Conservation (phyloP, 2,888 invertebrate genomes). For the Cynaeus angustus region DNA sequence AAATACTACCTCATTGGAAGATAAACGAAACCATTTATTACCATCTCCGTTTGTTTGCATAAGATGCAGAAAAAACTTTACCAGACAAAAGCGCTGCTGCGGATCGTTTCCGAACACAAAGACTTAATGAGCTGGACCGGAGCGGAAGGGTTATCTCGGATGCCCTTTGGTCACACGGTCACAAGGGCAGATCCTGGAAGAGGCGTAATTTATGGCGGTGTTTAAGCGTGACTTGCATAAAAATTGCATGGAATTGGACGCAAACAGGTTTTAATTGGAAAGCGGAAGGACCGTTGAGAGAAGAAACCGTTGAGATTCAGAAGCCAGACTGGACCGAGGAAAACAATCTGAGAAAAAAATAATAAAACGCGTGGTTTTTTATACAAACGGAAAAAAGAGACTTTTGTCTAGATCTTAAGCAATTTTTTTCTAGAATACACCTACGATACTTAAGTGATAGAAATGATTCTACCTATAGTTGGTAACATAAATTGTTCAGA, state of each 20-base stretch:
- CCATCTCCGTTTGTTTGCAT: slow-evolving; percentile 40
- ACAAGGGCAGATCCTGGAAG: slow-evolving; percentile 62
- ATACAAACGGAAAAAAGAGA: too few species aligned
- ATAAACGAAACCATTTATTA: slow-evolving; percentile 48
- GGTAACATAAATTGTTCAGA: too few species aligned
- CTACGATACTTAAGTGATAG: too few species aligned
- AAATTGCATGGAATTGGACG: slow-evolving; percentile 56
- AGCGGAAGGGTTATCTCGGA: slow-evolving; percentile 55
- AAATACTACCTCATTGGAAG: slow-evolving; percentile 21
- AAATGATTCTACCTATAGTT: too few species aligned
- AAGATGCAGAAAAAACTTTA: slow-evolving; percentile 42
- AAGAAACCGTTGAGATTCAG: neutral
- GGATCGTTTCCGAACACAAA: slow-evolving; percentile 47
- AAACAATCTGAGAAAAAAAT: too few species aligned
- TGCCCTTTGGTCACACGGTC: slow-evolving; percentile 65
- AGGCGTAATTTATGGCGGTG: slow-evolving; percentile 59
- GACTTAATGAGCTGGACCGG: slow-evolving; percentile 50
- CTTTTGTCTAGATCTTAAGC: too few species aligned
- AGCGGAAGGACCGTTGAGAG: slow-evolving; percentile 1
- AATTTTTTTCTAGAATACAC: too few species aligned
- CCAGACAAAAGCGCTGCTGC: slow-evolving; percentile 49
- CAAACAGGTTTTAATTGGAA: slow-evolving; percentile 61
- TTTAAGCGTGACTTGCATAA: slow-evolving; percentile 60
- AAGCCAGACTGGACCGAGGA: too few species aligned
- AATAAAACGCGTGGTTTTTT: too few species aligned